Evolutionary conservation across 2,888 invertebrate genomes (phyloP).

Genomic region (Caenorhabditis imperialis): DNA sequence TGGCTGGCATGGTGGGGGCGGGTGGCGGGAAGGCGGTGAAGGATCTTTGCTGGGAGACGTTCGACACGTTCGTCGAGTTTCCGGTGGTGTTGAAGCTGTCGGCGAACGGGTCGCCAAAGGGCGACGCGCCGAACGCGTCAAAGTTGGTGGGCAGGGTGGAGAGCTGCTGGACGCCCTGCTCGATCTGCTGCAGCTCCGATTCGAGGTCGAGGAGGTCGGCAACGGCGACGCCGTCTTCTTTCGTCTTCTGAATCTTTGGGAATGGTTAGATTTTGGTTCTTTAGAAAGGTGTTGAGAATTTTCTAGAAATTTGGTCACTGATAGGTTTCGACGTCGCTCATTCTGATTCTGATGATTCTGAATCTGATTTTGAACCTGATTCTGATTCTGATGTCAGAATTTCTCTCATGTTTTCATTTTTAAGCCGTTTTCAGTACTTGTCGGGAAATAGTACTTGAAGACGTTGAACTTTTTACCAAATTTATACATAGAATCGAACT

Average conservation of each 20-base stretch:
- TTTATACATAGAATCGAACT: too few relatives aligned
- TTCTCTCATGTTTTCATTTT: too few relatives aligned
- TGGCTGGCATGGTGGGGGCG: not conserved
- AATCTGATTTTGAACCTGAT: too few relatives aligned
- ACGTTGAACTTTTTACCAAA: too few relatives aligned
- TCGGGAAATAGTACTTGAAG: too few relatives aligned
- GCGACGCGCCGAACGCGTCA: constrained; percentile 61
- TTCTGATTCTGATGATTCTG: too few relatives aligned
- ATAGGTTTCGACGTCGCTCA: too few relatives aligned
- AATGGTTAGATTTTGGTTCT: constrained; percentile 1
- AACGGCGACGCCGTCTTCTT: constrained; percentile 71
- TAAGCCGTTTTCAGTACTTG: too few relatives aligned
- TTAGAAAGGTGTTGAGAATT: too few relatives aligned
- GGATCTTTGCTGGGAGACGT: constrained; percentile 7
- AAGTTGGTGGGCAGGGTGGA: constrained; percentile 66
- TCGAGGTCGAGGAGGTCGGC: constrained; percentile 78
- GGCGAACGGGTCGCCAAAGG: constrained; percentile 64
- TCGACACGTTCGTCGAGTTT: constrained; percentile 18
- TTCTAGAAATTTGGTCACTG: too few relatives aligned
- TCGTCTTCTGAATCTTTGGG: constrained; percentile 25
- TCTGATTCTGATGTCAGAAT: too few relatives aligned
- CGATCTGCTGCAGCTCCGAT: constrained; percentile 75
- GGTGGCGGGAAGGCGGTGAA: not conserved
- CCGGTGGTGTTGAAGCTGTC: constrained; percentile 59
- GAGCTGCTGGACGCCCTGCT: constrained; percentile 74